Evolutionary conservation across 1,140 invertebrate species (phyloP).

Genomic region (Nylanderia fulva): DNA sequence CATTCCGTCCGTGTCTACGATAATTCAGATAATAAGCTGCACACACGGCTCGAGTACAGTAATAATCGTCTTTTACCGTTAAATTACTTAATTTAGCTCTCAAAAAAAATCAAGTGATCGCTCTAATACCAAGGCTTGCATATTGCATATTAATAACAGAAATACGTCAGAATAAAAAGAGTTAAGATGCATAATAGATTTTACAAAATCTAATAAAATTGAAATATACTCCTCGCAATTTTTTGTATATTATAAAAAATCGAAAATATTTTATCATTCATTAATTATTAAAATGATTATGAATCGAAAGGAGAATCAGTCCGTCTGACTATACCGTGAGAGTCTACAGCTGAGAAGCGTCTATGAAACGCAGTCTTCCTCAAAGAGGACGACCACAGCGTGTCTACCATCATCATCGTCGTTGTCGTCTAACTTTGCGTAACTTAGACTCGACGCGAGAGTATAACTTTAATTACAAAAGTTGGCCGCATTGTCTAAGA

Average conservation of each 20-base stretch:
- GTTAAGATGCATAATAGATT: neutral
- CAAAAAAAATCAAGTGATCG: neutral
- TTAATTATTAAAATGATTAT: neutral
- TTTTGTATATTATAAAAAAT: neutral
- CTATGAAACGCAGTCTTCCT: constrained; percentile 35
- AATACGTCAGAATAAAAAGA: neutral
- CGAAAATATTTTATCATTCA: neutral
- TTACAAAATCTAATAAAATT: neutral
- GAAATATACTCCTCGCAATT: neutral
- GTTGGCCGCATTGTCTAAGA: constrained; percentile 80
- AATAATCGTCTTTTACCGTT: neutral
- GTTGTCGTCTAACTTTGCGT: constrained; percentile 71
- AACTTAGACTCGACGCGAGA: constrained; percentile 77
- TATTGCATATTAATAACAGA: neutral
- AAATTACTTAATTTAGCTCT: constrained; percentile 14
- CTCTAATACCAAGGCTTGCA: neutral
- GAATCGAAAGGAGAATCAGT: constrained; percentile 11
- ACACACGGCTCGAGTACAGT: no score
- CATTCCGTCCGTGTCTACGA: constrained; percentile 32
- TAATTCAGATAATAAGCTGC: constrained; percentile 19
- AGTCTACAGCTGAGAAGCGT: constrained; percentile 18
- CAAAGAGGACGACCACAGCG: constrained; percentile 29
- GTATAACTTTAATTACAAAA: constrained; percentile 82
- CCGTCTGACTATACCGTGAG: constrained; percentile 14
- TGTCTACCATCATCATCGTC: constrained; percentile 28